These are phyloP conservation scores for Donacobius atricapilla DNA, from an alignment of 2,113 vertebrate genomes.

Conservation along the genomic window DNA sequence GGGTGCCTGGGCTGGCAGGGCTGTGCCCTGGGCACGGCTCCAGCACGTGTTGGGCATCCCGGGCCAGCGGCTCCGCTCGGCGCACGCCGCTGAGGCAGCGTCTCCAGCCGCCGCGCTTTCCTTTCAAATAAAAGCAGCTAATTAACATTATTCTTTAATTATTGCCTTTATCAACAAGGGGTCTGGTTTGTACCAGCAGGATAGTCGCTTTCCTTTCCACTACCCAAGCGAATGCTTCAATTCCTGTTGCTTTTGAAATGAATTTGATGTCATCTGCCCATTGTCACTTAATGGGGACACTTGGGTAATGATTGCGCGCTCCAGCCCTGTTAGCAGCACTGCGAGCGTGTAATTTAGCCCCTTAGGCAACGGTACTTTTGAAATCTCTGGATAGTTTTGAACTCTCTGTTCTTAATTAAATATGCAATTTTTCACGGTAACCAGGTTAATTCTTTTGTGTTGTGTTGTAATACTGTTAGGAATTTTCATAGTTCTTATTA, in stretches of 20 bases:
- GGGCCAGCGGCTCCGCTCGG: neutral
- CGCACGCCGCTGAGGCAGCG: neutral
- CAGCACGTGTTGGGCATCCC: neutral
- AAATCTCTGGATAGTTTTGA: constrained; percentile 88
- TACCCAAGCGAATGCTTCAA: constrained; percentile 74
- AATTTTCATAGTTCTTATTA: constrained; percentile 83
- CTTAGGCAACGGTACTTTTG: constrained; percentile 84
- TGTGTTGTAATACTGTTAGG: constrained; percentile 87
- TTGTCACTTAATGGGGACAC: constrained; percentile 88
- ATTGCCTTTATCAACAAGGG: constrained; percentile 84
- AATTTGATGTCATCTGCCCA: constrained; percentile 86
- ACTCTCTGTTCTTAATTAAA: constrained; percentile 95
- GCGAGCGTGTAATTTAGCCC: constrained; percentile 88
- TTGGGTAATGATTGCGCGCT: constrained; percentile 82
- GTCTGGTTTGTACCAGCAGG: constrained; percentile 83
- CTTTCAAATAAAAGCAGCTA: constrained; percentile 80
- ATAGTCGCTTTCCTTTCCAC: constrained; percentile 70
- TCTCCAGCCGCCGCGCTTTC: constrained; percentile 63
- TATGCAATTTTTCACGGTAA: constrained; percentile 94
- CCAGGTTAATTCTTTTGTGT: constrained; percentile 90
- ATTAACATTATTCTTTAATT: constrained; percentile 90
- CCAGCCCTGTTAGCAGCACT: constrained; percentile 87
- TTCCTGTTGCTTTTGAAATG: constrained; percentile 81
- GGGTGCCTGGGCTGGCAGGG: fast-evolving
- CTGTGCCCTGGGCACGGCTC: neutral